These are phyloP conservation scores for Enteromius viviparus DNA, from an alignment of 2,797 vertebrate species.

Conservation along the genomic window DNA sequence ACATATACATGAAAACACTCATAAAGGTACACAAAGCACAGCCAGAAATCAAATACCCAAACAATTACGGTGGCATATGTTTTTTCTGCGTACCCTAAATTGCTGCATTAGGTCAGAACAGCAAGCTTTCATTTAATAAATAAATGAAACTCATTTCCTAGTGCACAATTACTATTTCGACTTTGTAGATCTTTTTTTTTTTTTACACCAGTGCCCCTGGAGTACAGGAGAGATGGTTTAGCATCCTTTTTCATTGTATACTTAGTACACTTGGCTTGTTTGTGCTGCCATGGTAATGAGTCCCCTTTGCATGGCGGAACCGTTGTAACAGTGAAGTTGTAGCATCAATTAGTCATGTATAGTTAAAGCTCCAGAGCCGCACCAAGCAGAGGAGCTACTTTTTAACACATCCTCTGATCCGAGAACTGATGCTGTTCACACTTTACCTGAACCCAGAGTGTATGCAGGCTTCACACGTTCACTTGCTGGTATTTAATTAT, in stretches of 20 bases:
- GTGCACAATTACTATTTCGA: conserved; percentile 85
- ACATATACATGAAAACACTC: conserved; percentile 43
- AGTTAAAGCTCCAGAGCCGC: conserved; percentile 78
- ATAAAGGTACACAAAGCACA: conserved; percentile 34
- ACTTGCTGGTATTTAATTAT: conserved; percentile 24
- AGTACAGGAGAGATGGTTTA: conserved; percentile 79
- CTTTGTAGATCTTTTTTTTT: conserved; percentile 56
- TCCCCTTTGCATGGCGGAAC: conserved; percentile 83
- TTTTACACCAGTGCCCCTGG: conserved; percentile 79
- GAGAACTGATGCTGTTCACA: conserved; percentile 43
- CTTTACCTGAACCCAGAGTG: conserved; percentile 25
- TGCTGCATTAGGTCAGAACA: conserved; percentile 88
- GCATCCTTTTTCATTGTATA: conserved; percentile 82
- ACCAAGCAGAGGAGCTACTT: conserved; percentile 19
- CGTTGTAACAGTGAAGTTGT: conserved; percentile 77
- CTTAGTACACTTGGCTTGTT: conserved; percentile 82
- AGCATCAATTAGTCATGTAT: conserved; percentile 84
- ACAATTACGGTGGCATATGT: conserved; percentile 73
- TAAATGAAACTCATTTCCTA: conserved; percentile 85
- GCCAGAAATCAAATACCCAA: conserved; percentile 60
- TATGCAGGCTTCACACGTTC: conserved; percentile 33
- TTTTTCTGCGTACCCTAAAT: conserved; percentile 68
- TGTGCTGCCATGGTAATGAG: conserved; percentile 82
- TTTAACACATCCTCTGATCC: conserved; percentile 26
- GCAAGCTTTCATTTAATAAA: conserved; percentile 90